These are phyloP conservation scores for Mixornis gularis DNA, from an alignment of 2,113 vertebrate genomes.

Conservation along the genomic window DNA sequence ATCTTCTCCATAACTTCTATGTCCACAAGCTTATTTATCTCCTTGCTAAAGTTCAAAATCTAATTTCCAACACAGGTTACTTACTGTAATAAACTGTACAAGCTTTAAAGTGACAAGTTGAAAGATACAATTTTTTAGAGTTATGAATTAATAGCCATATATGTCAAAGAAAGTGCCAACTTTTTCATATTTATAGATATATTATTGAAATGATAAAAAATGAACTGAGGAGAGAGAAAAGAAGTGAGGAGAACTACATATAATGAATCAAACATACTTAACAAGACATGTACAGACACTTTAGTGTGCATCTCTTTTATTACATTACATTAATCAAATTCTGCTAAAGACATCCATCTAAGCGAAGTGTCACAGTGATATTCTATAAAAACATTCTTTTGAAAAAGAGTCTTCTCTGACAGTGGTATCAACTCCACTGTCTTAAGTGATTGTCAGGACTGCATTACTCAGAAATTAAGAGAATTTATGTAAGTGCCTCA, in stretches of 20 bases:
- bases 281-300: constrained; percentile 84
- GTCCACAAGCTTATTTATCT: constrained; percentile 77
- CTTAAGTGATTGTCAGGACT: constrained; percentile 82
- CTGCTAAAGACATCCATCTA: constrained; percentile 81
- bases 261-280: constrained; percentile 88
- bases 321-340: constrained; percentile 88
- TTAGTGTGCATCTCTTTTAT: constrained; percentile 87
- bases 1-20: constrained; percentile 64
- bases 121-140: constrained; percentile 81
- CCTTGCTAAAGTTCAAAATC: constrained; percentile 78
- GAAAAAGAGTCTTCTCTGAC: constrained; percentile 76
- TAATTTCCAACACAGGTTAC: constrained; percentile 82
- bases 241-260: constrained; percentile 78
- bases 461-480: constrained; percentile 89
- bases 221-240: constrained; percentile 79
- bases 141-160: constrained; percentile 80
- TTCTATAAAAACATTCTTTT: constrained; percentile 78
- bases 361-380: constrained; percentile 77
- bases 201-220: constrained; percentile 90
- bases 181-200: constrained; percentile 91
- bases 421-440: constrained; percentile 80
- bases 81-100: constrained; percentile 77
- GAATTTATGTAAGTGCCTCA: constrained; percentile 81
- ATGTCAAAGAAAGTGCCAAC: constrained; percentile 84
- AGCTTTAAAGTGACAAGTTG: constrained; percentile 80